A percentile compares a stretch with the other conserved stretches of the same genome.
Evolutionary conservation across 2,113 vertebrate species (phyloP).

Genomic region (Brachypteracias leptosomus): DNA sequence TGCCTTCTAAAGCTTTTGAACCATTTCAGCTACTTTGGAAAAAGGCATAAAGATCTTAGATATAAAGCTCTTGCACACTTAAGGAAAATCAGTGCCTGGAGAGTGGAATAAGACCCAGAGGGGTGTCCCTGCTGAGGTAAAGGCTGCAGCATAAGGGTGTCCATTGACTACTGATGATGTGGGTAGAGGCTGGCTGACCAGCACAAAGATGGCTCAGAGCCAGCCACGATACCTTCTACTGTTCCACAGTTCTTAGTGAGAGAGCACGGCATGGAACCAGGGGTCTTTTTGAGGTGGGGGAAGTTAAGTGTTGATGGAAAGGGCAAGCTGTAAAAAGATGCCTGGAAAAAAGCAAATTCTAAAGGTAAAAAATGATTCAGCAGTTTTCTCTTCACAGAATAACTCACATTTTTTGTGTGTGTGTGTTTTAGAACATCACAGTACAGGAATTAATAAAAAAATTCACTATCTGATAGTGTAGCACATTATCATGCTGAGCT

Average conservation of each 20-base stretch:
- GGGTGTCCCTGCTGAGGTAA: background rate
- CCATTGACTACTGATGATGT: fast-evolving
- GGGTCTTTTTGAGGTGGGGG: background rate
- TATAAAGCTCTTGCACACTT: background rate
- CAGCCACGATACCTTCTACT: fast-evolving
- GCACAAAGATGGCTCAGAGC: background rate
- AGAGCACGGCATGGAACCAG: background rate
- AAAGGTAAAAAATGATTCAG: background rate
- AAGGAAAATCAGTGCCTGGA: background rate
- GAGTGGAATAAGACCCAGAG: background rate
- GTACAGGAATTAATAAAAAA: background rate
- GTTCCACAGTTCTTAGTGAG: background rate
- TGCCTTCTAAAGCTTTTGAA: background rate
- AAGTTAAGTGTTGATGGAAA: background rate
- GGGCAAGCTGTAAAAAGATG: background rate
- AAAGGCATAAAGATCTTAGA: background rate
- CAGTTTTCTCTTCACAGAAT: background rate
- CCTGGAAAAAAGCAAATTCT: background rate
- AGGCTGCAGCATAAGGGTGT: background rate
- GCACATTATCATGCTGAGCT: background rate
- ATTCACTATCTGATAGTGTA: background rate
- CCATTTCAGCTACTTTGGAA: background rate
- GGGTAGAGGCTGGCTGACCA: background rate
- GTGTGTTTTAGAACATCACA: background rate
- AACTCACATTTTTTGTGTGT: background rate